Evolutionary conservation across 2,113 vertebrate genomes (phyloP), one percentile per base, ranked within the genome.

Genomic region (Hyla sarda): DNA sequence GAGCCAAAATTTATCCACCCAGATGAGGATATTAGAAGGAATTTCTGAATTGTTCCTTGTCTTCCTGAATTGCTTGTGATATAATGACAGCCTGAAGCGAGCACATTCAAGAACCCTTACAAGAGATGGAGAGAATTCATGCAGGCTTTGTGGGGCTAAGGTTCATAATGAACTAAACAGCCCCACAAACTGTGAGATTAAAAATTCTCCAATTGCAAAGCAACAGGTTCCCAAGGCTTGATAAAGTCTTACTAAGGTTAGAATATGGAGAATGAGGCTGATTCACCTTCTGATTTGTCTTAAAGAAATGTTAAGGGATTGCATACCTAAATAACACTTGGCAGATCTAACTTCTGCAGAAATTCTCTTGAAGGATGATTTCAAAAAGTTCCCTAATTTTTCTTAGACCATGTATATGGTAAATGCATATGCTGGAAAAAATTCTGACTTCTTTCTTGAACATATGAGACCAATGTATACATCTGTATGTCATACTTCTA

Each of bases 11-110:
- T 69, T 62, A 78, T 65, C 56, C 83, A 47, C 83, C 71, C 83
- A 65, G 83, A 62, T 76, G 52, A 76, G 60, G 45, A 34, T 52
- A 74, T 83, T 47, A 83, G 16, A 85, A 85, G 74, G 45, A 78
- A 78, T 85, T n/a, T 52, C 23, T 25, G 45, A 78, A 75, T 85
- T 85, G 83, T 85, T 78, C 23, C 19, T 62, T 37, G 21, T 19
- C 58, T 85, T 85, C 83, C 83, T 78, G 74, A 34, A 78, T 78
- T 84, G 60, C 34, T 76, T 65, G 5, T 82, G 34, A 58, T 37
- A 82, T 41, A 9, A 34, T 71, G 19, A 41, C 13, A 67, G 62
- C 13, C 58, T n/a, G 50, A 6, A 37, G 8, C 52, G 21, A 25
- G 47, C 54, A 58, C 19, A 25, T 48, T 12, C 0, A 52, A 50